Base-by-base conservation (phyloP, 2,888 invertebrate species). In the Coenonympha glycerion region DNA sequence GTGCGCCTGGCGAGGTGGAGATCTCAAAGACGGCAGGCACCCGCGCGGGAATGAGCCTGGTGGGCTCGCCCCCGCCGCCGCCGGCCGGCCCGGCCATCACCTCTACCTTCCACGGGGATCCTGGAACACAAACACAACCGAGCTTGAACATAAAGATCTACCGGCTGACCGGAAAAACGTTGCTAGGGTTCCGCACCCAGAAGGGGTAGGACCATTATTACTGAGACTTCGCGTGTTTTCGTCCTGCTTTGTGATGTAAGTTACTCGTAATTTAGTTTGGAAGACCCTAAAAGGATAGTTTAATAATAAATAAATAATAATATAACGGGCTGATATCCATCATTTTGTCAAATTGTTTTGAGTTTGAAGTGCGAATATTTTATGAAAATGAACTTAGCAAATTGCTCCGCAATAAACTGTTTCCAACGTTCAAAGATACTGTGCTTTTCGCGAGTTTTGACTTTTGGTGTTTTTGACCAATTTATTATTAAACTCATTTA, bases 51-150 rank as follows among this genome's bases (percentile, higher is more conserved):
- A 97, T 96, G 71, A 96, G 90, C 77, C 95, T 91, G 62, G 96
- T 93, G 66, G 95, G 92, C 87, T 96, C 96, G 73, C 95, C 94
- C 71, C 94, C 89, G 70, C 95, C 93, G 73, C 94, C 93, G 87
- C 81, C 84, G 76, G 82, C 82, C 66, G 86, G 86, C 73, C 86
- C 87, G 70, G 94, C 92, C 93, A 95, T 93, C 79, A 97, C 94
- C 86, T 93, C 92, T 72, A 97, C 94, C 89, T 92, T 92, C 97
- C 97, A 97, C 87, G 97, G 97, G 87, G 96, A 97, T 68, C 96
- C 96, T 96, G 87, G 0, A 59, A 61, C 48, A 49, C 39, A 41
- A 44, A 37, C 3, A 21, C 3, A 19, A 21, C 5, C 5, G 19
- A 1, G 11, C 4, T 18, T 34, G 16, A n/a, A 16, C 11, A 13